Evolutionary conservation across 2,888 invertebrate species (phyloP).

Genomic region (Hipparchia sbordonii): DNA sequence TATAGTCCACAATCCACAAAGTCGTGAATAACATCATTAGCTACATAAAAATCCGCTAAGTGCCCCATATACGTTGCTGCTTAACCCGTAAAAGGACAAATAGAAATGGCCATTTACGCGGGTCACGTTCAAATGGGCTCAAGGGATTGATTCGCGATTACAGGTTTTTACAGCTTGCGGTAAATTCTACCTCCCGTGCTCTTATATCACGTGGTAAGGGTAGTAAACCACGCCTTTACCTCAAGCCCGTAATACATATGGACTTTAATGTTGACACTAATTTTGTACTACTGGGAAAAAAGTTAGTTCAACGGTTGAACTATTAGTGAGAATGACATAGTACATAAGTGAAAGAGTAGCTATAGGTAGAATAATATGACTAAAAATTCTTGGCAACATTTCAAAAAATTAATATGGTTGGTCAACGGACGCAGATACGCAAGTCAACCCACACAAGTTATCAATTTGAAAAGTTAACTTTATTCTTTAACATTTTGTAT

Average conservation of each 20-base stretch:
- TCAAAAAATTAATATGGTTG: too few species aligned
- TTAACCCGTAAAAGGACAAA: slow-evolving; percentile 39
- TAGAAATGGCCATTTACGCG: slow-evolving; percentile 47
- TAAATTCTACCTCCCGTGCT: slow-evolving; percentile 47
- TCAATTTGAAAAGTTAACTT: too few species aligned
- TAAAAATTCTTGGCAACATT: too few species aligned
- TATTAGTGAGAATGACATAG: too few species aligned
- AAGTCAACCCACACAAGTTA: too few species aligned
- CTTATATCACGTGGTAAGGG: slow-evolving; percentile 50
- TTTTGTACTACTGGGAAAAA: neutral
- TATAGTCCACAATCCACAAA: neutral
- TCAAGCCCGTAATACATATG: slow-evolving; percentile 15
- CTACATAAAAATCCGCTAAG: slow-evolving; percentile 34
- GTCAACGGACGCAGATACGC: too few species aligned
- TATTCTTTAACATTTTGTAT: too few species aligned
- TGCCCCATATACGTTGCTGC: slow-evolving; percentile 30
- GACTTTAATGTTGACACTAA: neutral
- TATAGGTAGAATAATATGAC: too few species aligned
- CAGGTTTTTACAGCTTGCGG: slow-evolving; percentile 50
- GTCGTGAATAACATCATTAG: slow-evolving; percentile 25
- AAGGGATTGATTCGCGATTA: slow-evolving; percentile 52
- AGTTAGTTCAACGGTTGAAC: too few species aligned
- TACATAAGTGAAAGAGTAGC: too few species aligned
- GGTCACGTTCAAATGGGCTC: slow-evolving; percentile 54
- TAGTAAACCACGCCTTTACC: slow-evolving; percentile 22